Conservation (phyloP, 2,888 invertebrate genomes). For the Cynaeus angustus region DNA sequence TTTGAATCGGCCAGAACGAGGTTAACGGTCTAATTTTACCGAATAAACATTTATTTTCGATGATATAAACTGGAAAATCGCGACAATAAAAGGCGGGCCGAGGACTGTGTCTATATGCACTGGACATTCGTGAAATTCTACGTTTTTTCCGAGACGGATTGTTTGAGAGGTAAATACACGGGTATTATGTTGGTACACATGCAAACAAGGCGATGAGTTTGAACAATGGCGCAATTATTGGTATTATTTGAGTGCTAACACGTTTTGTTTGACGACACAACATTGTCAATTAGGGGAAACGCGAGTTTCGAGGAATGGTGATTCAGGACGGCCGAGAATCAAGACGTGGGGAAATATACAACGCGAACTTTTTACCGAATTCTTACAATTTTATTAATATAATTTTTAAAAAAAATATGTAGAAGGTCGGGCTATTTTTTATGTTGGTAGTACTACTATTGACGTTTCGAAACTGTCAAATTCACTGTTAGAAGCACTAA, state of each 20-base stretch:
- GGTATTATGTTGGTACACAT: constrained; percentile 59
- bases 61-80: constrained; percentile 41
- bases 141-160: constrained; percentile 53
- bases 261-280: constrained; percentile 56
- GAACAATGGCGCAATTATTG: constrained; percentile 63
- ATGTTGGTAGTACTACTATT: too few relatives aligned
- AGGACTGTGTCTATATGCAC: constrained; percentile 55
- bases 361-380: neutral
- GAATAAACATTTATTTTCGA: constrained; percentile 47
- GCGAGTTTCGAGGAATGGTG: constrained; percentile 2
- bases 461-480: too few relatives aligned
- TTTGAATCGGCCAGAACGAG: constrained; percentile 39
- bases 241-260: constrained; percentile 65
- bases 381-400: too few relatives aligned
- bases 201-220: constrained; percentile 63
- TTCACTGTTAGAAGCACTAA: too few relatives aligned
- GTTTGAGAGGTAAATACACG: constrained; percentile 57
- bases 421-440: too few relatives aligned
- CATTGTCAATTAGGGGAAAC: constrained; percentile 42
- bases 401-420: too few relatives aligned
- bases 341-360: neutral
- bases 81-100: constrained; percentile 51
- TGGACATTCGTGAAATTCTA: constrained; percentile 59
- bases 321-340: neutral
- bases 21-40: constrained; percentile 47